Base-by-base conservation (phyloP, 2,888 invertebrate genomes). In the Strigamia maritima region DNA sequence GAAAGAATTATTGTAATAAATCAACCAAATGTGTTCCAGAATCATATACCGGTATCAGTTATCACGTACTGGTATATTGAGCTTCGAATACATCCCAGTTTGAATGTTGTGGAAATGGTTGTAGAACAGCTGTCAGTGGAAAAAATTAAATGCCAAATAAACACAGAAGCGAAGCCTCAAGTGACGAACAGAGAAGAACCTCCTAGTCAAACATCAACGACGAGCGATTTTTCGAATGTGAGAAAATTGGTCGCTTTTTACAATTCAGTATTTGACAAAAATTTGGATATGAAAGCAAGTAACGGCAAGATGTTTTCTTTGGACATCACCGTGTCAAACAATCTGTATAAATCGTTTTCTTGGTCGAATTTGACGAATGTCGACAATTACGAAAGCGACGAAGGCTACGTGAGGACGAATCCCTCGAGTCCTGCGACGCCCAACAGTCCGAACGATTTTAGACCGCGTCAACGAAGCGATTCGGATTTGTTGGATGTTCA, bases 401-500 rank as follows among this genome's bases (percentile, higher is more conserved):
- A 78, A 78, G 78, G 78, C n/a, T 78, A 78, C 60, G 78, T 65
- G 19, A 78, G n/a, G 26, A 19, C 65, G 26, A 26, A 26, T 26
- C 26, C 78, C 10, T 31, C 78, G n/a, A 31, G 19, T 49, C 49
- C 77, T 6, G 24, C 49, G 19, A 40, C 35, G 12, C 40, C 49
- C 3, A 19, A 38, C 24, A 28, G 24, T 28, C 31, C 75, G 19
- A 19, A 26, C 10, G 35, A 28, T 12, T 75, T 75, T 28, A 19
- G 31, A 31, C 31, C 6, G 31, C 31, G 31, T 4, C 31, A 49
- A 49, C 14, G 49, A 49, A 49, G 60, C 22, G n/a, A 54, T 22
- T 54, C 22, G 70, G 28, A 70, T 24, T 70, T 70, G 19, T 14
- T 70, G 16, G 49, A 49, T 10, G 49, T 49, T n/a, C 49, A 49